phyloP scores from a whole-genome alignment of 2,888 invertebrate species.

The Andrena hattorfiana region DNA sequence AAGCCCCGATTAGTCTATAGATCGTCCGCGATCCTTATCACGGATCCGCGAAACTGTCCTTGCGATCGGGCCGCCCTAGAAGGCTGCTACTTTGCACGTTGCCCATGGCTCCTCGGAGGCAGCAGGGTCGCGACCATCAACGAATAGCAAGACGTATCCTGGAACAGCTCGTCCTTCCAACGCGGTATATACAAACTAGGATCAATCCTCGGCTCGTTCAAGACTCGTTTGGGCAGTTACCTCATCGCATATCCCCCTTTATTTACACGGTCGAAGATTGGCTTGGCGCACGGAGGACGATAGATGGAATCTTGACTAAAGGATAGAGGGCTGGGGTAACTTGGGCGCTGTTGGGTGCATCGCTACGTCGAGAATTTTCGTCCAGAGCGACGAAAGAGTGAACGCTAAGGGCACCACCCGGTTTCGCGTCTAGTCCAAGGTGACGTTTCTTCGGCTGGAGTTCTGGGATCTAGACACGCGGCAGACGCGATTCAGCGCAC shows the following conservation, averaged over 20 bases:
- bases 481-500: constrained; percentile 41
- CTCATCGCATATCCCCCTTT: constrained; percentile 5
- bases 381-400: neutral
- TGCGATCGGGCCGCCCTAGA: constrained; percentile 20
- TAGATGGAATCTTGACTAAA: constrained; percentile 27
- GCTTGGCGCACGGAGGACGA: constrained; percentile 14
- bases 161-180: neutral
- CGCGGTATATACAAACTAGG: constrained; percentile 37
- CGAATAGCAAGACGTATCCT: constrained; percentile 1
- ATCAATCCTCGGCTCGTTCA: constrained; percentile 10
- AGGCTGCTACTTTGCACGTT: constrained; percentile 79
- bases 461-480: constrained; percentile 9
- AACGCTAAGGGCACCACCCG: neutral
- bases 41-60: constrained; percentile 6
- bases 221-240: neutral
- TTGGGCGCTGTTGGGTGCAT: neutral
- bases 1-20: neutral
- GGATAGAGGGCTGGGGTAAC: neutral
- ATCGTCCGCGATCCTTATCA: neutral
- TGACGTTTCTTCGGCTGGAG: constrained; percentile 9
- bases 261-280: constrained; percentile 35
- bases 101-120: constrained; percentile 68
- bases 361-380: neutral
- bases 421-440: neutral
- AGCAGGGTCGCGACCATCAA: constrained; percentile 5